A percentile compares a stretch with the other conserved stretches of the same genome.
These are phyloP conservation scores for Sturnira hondurensis DNA, from an alignment of 2,113 vertebrate species.

Conservation along the genomic window DNA sequence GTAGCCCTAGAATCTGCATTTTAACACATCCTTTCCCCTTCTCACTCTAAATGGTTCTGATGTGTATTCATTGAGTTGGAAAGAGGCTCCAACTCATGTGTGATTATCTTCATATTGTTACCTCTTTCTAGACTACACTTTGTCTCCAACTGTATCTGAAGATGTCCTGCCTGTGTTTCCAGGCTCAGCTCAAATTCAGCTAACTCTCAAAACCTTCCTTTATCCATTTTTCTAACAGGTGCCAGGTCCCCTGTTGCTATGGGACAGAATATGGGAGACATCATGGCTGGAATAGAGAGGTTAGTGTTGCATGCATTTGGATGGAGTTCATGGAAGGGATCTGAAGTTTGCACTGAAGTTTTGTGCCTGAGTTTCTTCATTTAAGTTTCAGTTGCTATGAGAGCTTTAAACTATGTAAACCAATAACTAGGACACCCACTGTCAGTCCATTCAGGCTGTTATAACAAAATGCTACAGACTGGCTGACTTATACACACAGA, in stretches of 20 bases:
- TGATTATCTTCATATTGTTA: neutral
- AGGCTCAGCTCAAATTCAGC: neutral
- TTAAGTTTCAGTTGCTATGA: neutral
- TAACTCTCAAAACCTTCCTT: neutral
- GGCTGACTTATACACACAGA: neutral
- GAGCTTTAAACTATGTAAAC: neutral
- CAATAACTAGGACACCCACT: neutral
- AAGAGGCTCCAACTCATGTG: neutral
- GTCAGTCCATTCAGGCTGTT: neutral
- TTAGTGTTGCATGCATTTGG: neutral
- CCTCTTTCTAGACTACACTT: neutral
- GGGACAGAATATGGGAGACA: neutral
- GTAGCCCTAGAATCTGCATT: neutral
- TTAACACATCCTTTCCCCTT: neutral
- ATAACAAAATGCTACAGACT: neutral
- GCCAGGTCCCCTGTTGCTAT: neutral
- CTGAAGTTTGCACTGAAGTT: neutral
- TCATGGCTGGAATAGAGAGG: neutral
- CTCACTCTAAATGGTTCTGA: neutral
- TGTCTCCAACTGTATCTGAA: neutral
- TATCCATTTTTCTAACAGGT: neutral
- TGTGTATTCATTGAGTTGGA: neutral
- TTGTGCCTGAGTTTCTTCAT: neutral
- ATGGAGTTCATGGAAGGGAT: neutral
- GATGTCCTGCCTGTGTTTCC: neutral